phyloP scores from a whole-genome alignment of 2,113 vertebrate genomes.

The Rhineura floridana region DNA sequence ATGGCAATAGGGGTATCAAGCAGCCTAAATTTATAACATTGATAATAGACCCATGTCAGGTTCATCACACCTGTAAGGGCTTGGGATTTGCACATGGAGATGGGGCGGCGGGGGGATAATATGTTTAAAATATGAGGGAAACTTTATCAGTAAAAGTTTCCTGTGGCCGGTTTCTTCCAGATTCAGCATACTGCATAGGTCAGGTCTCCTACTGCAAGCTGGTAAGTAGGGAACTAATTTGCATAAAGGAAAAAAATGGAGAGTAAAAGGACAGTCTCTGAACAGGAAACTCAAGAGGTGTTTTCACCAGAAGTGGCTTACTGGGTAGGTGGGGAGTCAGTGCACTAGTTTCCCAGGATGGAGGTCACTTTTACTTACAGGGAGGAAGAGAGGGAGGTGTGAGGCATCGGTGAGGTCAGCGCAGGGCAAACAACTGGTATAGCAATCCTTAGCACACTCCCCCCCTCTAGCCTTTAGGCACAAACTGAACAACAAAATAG shows the following conservation, averaged over 20 bases:
- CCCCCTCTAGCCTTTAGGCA: no score
- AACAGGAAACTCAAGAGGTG: not conserved
- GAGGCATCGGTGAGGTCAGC: no score
- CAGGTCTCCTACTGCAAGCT: not conserved
- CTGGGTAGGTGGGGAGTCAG: no score
- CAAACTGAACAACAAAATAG: no score
- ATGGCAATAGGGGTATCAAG: not conserved
- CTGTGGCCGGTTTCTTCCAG: slow-evolving; percentile 1
- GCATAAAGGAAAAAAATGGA: not conserved
- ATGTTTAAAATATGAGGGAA: not conserved
- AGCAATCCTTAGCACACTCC: no score
- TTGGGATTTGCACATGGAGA: not conserved
- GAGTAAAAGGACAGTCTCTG: not conserved
- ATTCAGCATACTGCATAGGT: not conserved
- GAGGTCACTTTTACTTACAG: no score
- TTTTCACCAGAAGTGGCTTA: not conserved
- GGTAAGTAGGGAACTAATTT: not conserved
- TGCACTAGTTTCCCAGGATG: no score
- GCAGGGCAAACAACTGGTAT: no score
- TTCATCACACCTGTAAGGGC: not conserved
- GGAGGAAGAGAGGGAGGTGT: no score
- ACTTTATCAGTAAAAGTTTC: not conserved
- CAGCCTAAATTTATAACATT: not conserved
- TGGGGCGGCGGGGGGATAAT: no score
- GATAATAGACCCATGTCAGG: not conserved